Percentiles rank a stretch among this genome's conserved stretches.
Evolutionary conservation across 2,888 invertebrate genomes (phyloP).

Genomic region (Tortrix viridana): DNA sequence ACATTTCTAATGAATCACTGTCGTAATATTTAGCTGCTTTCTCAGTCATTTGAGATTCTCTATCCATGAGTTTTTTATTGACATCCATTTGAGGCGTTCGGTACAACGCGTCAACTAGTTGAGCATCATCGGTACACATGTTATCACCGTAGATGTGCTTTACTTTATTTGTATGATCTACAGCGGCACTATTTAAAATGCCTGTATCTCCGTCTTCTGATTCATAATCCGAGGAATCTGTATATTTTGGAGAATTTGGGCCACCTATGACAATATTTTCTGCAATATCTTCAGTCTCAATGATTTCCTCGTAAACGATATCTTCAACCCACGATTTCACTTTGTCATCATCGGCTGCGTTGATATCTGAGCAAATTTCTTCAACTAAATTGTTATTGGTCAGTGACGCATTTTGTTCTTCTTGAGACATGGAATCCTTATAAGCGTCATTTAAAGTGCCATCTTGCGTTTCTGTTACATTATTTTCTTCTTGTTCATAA

Average conservation of each 20-base stretch:
- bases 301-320: conserved; percentile 76
- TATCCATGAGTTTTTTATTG: conserved; percentile 60
- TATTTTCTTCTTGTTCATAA: conserved; percentile 61
- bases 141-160: conserved; percentile 66
- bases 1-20: conserved; percentile 56
- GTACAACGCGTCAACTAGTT: conserved; percentile 67
- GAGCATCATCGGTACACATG: conserved; percentile 62
- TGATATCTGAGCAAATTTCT: conserved; percentile 43
- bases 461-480: conserved; percentile 58
- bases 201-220: conserved; percentile 45
- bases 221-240: conserved; percentile 48
- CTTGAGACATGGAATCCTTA: conserved; percentile 37
- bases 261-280: conserved; percentile 66
- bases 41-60: conserved; percentile 46
- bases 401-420: conserved; percentile 9
- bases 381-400: neutral
- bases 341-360: conserved; percentile 49
- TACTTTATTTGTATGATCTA: conserved; percentile 57
- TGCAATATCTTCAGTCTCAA: conserved; percentile 72
- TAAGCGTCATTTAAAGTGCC: conserved; percentile 40
- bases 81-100: conserved; percentile 72
- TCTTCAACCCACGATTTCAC: conserved; percentile 75
- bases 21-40: conserved; percentile 50
- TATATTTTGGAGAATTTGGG: conserved; percentile 54
- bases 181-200: conserved; percentile 46